Evolutionary conservation across 2,113 vertebrate species (phyloP).

Genomic region (Platysternon megacephalum): DNA sequence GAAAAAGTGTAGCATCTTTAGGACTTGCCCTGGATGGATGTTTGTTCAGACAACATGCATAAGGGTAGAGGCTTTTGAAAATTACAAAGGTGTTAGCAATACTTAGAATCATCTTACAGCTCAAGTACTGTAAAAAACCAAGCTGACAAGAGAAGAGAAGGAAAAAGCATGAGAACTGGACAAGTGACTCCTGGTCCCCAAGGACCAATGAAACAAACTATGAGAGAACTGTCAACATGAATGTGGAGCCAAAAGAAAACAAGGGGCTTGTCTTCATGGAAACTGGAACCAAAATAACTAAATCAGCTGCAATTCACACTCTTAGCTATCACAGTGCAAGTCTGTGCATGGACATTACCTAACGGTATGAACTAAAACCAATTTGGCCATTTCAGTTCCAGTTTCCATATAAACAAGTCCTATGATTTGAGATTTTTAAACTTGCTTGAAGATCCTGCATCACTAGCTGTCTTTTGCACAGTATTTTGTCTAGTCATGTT

Average conservation of each 20-base stretch:
- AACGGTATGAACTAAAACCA: background rate
- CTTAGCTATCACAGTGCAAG: background rate
- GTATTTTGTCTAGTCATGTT: background rate
- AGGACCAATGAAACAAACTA: background rate
- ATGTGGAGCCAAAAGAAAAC: conserved; percentile 3
- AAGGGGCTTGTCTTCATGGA: background rate
- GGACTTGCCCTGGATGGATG: background rate
- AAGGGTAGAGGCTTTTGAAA: background rate
- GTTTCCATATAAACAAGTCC: background rate
- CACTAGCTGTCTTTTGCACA: background rate
- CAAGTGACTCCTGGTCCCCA: background rate
- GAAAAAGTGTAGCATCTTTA: background rate
- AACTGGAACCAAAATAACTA: background rate
- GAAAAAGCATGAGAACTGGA: background rate
- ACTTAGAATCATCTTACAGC: background rate
- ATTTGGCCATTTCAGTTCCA: background rate
- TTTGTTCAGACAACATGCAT: background rate
- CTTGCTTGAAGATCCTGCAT: background rate
- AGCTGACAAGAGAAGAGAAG: background rate
- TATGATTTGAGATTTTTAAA: background rate
- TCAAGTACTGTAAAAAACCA: background rate
- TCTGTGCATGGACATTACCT: background rate
- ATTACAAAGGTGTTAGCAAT: background rate
- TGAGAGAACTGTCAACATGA: background rate
- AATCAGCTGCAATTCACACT: background rate